phyloP scores from a whole-genome alignment of 2,797 vertebrate genomes.

The Coccyzus lansbergi region DNA sequence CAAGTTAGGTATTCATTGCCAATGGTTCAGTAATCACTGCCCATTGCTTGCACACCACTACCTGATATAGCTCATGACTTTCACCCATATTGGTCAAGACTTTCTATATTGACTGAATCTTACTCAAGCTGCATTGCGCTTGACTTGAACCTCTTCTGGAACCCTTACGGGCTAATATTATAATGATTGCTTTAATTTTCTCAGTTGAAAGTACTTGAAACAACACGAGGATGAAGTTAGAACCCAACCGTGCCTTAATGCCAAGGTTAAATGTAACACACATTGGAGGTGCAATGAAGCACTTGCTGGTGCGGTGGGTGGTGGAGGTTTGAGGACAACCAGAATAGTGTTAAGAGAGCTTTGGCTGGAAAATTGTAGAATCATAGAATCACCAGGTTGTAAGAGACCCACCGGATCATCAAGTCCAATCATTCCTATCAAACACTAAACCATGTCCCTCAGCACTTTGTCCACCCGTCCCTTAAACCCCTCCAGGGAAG shows the following conservation, averaged over 20 bases:
- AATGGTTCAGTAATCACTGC: background rate
- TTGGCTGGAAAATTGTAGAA: no score
- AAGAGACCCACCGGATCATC: no score
- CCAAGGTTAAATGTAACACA: background rate
- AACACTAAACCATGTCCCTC: no score
- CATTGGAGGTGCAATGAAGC: background rate
- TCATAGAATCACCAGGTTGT: no score
- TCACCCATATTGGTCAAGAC: background rate
- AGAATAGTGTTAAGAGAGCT: background rate
- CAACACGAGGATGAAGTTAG: background rate
- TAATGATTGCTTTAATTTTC: background rate
- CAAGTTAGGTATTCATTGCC: background rate
- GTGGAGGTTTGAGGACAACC: background rate
- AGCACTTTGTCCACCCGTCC: no score
- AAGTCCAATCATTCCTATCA: no score
- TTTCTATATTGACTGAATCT: background rate
- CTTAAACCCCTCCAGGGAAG: no score
- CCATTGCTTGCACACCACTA: background rate
- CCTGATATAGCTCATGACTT: background rate
- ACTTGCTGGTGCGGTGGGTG: background rate
- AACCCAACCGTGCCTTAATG: background rate
- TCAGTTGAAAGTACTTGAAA: slow-evolving; percentile 12
- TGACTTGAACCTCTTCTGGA: background rate
- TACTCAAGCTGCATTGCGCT: background rate
- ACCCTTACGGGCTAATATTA: background rate